Percentiles rank a stretch among this genome's conserved stretches.
These are phyloP conservation scores for Latrodectus elegans DNA, from an alignment of 2,888 invertebrate species.

Conservation along the genomic window DNA sequence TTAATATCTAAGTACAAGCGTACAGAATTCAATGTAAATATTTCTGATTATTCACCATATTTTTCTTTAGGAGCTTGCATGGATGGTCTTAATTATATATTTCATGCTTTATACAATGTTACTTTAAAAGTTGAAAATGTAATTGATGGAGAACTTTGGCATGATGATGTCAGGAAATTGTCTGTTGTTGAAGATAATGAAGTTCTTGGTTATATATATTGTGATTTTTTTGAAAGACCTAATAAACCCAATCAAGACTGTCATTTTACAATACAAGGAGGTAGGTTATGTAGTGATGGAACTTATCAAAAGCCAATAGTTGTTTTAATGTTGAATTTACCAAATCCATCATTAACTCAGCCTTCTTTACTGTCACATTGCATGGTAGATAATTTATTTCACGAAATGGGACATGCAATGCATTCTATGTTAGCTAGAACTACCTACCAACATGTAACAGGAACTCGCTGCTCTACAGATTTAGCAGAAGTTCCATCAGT, in stretches of 20 bases:
- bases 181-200: constrained; percentile 86
- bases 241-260: constrained; percentile 98
- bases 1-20: constrained; percentile 77
- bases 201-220: constrained; percentile 93
- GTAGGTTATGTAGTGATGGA: constrained; percentile 85
- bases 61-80: constrained; percentile 95
- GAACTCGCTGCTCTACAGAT: constrained; percentile 97
- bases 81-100: constrained; percentile 95
- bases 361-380: constrained; percentile 88
- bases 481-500: constrained; percentile 99
- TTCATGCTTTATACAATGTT: constrained; percentile 88
- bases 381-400: constrained; percentile 96
- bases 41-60: constrained; percentile 80
- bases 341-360: constrained; percentile 83
- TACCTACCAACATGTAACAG: constrained; percentile 96
- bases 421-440: constrained; percentile 98
- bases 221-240: constrained; percentile 93
- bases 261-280: constrained; percentile 98
- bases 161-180: constrained; percentile 90
- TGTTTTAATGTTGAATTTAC: constrained; percentile 92
- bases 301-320: constrained; percentile 85
- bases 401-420: constrained; percentile 99
- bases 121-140: constrained; percentile 84
- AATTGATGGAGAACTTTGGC: constrained; percentile 89
- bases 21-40: constrained; percentile 57